Conservation (phyloP, 1,140 invertebrate genomes). For the Apis cerana region DNA sequence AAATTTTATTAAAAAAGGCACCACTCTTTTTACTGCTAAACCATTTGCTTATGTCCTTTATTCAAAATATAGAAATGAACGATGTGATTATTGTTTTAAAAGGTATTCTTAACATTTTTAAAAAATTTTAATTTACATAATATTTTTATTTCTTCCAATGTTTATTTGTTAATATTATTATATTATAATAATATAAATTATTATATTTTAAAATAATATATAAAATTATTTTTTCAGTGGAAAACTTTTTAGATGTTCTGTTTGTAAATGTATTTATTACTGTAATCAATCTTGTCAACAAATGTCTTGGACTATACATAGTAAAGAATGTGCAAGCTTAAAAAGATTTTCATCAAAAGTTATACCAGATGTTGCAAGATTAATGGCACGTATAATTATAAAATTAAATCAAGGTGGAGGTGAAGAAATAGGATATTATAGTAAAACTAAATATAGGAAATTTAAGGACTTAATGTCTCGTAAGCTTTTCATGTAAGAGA, state of each 20-base stretch:
- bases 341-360: conserved; percentile 85
- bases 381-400: conserved; percentile 88
- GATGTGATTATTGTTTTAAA: conserved; percentile 85
- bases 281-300: conserved; percentile 89
- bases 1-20: conserved; percentile 77
- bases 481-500: conserved; percentile 79
- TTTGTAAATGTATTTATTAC: conserved; percentile 91
- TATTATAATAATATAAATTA: conserved; percentile 1
- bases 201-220: background rate
- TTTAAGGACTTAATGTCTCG: conserved; percentile 94
- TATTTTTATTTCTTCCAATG: conserved; percentile 27
- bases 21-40: conserved; percentile 81
- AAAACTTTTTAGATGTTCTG: conserved; percentile 88
- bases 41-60: conserved; percentile 84
- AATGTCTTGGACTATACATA: conserved; percentile 88
- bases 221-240: conserved; percentile 79
- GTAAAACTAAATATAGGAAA: conserved; percentile 85
- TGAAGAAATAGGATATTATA: conserved; percentile 85
- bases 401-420: conserved; percentile 86
- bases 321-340: conserved; percentile 88
- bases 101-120: conserved; percentile 74
- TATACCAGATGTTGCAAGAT: conserved; percentile 87
- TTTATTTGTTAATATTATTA: conserved; percentile 19
- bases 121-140: conserved; percentile 26
- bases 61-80: conserved; percentile 81